These are phyloP conservation scores for Prionailurus bengalensis DNA, from an alignment of 2,113 vertebrate genomes.

Conservation along the genomic window DNA sequence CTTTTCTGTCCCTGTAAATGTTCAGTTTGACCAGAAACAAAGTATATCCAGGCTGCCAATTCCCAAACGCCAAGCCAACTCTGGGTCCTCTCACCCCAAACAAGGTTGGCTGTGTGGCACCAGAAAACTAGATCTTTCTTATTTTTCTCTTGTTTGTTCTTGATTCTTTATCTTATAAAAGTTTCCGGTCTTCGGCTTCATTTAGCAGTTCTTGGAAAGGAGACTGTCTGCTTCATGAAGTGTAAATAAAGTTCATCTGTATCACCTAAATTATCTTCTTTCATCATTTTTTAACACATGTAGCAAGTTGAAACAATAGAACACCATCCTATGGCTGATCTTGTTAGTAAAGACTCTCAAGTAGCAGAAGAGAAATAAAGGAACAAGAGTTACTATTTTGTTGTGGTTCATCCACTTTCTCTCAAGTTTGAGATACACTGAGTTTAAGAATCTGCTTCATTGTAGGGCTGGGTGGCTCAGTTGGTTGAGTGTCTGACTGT, in stretches of 20 bases:
- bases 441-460: not conserved
- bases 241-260: not conserved
- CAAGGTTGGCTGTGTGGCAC: not conserved
- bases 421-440: not conserved
- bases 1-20: not conserved
- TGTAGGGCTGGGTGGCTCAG: too few relatives aligned
- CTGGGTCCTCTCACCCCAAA: not conserved
- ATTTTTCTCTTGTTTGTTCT: slow-evolving; percentile 17
- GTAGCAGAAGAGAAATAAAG: slow-evolving; percentile 11
- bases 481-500: too few relatives aligned
- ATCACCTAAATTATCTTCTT: not conserved
- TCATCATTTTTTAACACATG: not conserved
- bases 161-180: not conserved
- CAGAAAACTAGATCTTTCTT: not conserved
- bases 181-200: not conserved
- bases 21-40: not conserved
- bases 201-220: not conserved
- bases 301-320: not conserved
- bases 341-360: not conserved
- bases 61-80: not conserved
- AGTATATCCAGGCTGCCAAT: not conserved
- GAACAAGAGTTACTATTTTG: not conserved
- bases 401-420: not conserved
- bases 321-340: not conserved
- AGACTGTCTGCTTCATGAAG: not conserved